Percentiles rank a stretch among this genome's conserved stretches.
These are phyloP conservation scores for Saturnia japonica DNA, from an alignment of 2,888 invertebrate genomes.

Conservation along the genomic window DNA sequence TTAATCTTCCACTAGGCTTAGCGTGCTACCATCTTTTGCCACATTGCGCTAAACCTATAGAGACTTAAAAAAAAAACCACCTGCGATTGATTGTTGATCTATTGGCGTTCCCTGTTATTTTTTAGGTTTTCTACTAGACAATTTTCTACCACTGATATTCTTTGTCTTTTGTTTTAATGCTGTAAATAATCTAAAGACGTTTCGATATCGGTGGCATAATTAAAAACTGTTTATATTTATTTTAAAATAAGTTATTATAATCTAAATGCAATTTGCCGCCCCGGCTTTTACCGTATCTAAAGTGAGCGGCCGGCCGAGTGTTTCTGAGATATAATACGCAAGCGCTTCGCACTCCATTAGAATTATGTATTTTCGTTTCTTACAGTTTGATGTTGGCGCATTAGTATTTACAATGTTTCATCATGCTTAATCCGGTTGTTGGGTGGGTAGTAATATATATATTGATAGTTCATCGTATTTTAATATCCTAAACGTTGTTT, in stretches of 20 bases:
- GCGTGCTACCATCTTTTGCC: no score
- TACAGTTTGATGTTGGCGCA: neutral
- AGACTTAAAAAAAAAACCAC: no score
- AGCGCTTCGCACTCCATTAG: conserved; percentile 20
- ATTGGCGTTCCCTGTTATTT: no score
- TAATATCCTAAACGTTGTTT: neutral
- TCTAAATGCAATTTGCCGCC: neutral
- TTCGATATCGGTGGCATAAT: neutral
- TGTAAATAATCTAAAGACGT: neutral
- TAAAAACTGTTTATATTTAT: conserved; percentile 13
- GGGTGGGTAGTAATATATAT: neutral
- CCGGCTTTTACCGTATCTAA: conserved; percentile 23
- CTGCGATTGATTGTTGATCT: no score
- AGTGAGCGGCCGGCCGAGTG: conserved; percentile 16
- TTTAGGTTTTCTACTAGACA: no score
- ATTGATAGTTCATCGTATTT: neutral
- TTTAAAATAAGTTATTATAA: conserved; percentile 16
- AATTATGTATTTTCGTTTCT: neutral
- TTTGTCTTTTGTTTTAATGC: neutral
- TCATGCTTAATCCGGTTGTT: neutral
- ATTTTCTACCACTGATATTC: no score
- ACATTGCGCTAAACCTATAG: no score
- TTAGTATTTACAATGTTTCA: conserved; percentile 4
- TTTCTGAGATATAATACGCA: conserved; percentile 18
- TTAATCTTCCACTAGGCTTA: no score